Evolutionary conservation across 1,140 invertebrate genomes (phyloP).

Genomic region (Yoshiicerus persimilis): DNA sequence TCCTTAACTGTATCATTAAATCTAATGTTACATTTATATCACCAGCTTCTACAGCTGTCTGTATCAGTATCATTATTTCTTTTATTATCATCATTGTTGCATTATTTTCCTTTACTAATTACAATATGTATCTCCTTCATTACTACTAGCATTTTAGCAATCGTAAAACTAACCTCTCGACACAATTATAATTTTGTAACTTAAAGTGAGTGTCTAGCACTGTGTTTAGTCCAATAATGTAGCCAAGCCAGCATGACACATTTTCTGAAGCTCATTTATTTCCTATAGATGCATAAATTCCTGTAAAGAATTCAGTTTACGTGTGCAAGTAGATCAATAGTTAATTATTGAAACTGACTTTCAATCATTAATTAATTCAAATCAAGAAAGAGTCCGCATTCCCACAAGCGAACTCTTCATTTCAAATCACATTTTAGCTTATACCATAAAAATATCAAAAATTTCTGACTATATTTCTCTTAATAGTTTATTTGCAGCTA

Average conservation of each 20-base stretch:
- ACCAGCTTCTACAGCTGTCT: not conserved
- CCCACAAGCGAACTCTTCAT: not conserved
- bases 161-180: not conserved
- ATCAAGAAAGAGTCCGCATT: not conserved
- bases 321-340: not conserved
- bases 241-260: slow-evolving; percentile 42
- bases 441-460: not conserved
- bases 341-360: not conserved
- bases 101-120: too few relatives aligned
- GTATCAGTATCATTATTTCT: not conserved
- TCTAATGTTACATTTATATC: not conserved
- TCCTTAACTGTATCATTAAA: not conserved
- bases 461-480: too few relatives aligned
- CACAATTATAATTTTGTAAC: not conserved
- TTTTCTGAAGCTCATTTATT: slow-evolving; percentile 46
- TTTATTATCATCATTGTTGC: not conserved
- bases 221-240: not conserved
- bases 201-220: not conserved
- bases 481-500: too few relatives aligned
- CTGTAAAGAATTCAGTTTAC: slow-evolving; percentile 5
- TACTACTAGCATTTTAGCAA: not conserved
- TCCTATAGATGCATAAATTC: slow-evolving; percentile 21
- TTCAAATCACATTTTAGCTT: not conserved
- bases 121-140: not conserved
- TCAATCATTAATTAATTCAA: not conserved